Evolutionary conservation across 2,113 vertebrate species (phyloP).

Genomic region (Harpagus bidentatus): DNA sequence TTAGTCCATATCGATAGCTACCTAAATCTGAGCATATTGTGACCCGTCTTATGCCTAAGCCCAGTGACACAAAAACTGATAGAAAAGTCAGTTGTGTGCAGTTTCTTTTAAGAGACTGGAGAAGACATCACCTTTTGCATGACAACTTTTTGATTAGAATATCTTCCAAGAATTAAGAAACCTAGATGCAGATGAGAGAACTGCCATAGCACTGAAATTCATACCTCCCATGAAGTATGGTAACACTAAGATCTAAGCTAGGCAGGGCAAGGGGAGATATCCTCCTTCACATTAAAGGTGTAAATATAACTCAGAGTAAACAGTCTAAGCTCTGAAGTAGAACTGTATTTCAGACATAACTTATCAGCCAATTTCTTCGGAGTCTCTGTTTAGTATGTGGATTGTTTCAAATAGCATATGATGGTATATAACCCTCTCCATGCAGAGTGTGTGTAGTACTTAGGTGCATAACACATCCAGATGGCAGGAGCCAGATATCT

Average conservation of each 20-base stretch:
- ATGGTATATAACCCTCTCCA: background rate
- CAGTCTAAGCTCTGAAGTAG: background rate
- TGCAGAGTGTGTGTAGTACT: background rate
- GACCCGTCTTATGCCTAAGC: background rate
- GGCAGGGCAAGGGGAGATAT: background rate
- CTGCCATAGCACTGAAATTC: background rate
- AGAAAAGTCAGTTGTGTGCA: background rate
- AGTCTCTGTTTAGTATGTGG: background rate
- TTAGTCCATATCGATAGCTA: background rate
- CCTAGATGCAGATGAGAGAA: background rate
- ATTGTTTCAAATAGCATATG: background rate
- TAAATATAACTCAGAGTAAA: background rate
- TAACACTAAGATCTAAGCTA: background rate
- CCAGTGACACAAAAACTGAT: background rate
- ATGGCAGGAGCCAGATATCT: background rate
- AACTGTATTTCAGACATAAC: background rate
- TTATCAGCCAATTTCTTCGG: background rate
- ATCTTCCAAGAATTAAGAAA: background rate
- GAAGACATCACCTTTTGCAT: background rate
- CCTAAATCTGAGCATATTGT: background rate
- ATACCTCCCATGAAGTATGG: background rate
- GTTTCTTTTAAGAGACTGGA: background rate
- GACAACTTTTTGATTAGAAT: background rate
- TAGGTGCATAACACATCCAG: background rate
- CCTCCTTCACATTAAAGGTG: background rate